Evolutionary conservation across 35 echinoderm and acorn worm species (phyloP), one percentile per base, ranked within the genome.

Genomic region (Anneissia japonica): DNA sequence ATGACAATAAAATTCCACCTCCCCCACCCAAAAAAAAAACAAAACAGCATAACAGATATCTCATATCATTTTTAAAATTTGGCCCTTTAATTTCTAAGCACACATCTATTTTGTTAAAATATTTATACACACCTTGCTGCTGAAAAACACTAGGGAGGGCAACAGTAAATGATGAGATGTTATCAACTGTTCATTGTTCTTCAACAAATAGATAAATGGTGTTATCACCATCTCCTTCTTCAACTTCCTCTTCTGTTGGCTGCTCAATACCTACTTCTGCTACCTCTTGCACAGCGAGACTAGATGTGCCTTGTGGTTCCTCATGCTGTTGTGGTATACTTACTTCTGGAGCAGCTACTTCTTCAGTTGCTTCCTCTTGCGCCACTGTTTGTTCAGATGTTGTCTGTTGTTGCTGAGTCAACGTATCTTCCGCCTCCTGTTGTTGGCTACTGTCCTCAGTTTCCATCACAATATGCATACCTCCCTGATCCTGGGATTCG

Each of bases 201-300:
- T 95, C 93, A 39, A 99, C 96, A 94, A 99, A 99, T 19, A 99
- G 87, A 83, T 94, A 99, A 26, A 99, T 99, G 34, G 96, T 99
- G 30, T 92, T 92, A 85, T 99, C 96, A 30, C 92, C 96, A 80
- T 32, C 74, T 72, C 43, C 74, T 34, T 84, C 81, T 46, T 84
- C 88, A 43, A 45, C 87, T 28, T 21, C 72, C 72, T 84, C 79
- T 39, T 81, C 35, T 39, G 38, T 37, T 30, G 30, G 10, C 28
- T 14, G 79, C 23, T 81, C 35, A 6, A 23, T 26, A 30, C 38
- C 26, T 0, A 30, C 35, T 39, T 38, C 79, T 26, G 35, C 40
- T 19, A 30, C 32, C 9, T 36, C 79, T n/a, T 30, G 35, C 38
- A 40, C 28, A n/a, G 2, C 79, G 23, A 39, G 35, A 38, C 13